Percentiles rank a stretch among this genome's conserved stretches.
Conservation (phyloP, 2,888 invertebrate genomes). For the Orgyia antiqua region DNA sequence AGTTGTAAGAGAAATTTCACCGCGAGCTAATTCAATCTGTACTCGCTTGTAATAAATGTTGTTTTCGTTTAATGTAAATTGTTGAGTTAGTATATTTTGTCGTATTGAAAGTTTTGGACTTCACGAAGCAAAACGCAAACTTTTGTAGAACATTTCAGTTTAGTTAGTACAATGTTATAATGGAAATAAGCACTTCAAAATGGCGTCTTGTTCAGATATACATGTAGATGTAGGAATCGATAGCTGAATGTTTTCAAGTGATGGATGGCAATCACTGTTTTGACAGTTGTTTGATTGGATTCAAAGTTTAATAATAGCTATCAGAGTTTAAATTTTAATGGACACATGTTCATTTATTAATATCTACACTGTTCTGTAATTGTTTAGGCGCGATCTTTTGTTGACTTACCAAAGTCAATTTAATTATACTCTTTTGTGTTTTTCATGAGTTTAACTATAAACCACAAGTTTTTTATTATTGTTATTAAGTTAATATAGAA, state of each 20-base stretch:
- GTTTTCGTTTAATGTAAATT: slow-evolving; percentile 74
- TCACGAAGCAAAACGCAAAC: slow-evolving; percentile 78
- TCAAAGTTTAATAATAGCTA: not conserved
- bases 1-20: slow-evolving; percentile 72
- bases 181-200: slow-evolving; percentile 79
- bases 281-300: slow-evolving; percentile 32
- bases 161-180: slow-evolving; percentile 79
- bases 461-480: no score
- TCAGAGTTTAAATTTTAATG: no score
- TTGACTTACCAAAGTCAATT: no score
- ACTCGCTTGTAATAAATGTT: slow-evolving; percentile 74
- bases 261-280: slow-evolving; percentile 39
- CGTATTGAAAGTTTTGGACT: slow-evolving; percentile 73
- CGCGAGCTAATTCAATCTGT: slow-evolving; percentile 74
- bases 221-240: slow-evolving; percentile 57
- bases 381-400: no score
- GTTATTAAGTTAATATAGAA: no score
- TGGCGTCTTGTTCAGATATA: slow-evolving; percentile 71
- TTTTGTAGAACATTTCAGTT: slow-evolving; percentile 79
- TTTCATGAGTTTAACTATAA: no score
- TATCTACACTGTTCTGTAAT: no score
- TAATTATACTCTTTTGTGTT: no score
- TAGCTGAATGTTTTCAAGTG: slow-evolving; percentile 45
- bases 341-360: no score
- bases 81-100: slow-evolving; percentile 61